Evolutionary conservation across 2,113 vertebrate species (phyloP), one percentile per base, ranked within the genome.

Genomic region (Diadophis punctatus): DNA sequence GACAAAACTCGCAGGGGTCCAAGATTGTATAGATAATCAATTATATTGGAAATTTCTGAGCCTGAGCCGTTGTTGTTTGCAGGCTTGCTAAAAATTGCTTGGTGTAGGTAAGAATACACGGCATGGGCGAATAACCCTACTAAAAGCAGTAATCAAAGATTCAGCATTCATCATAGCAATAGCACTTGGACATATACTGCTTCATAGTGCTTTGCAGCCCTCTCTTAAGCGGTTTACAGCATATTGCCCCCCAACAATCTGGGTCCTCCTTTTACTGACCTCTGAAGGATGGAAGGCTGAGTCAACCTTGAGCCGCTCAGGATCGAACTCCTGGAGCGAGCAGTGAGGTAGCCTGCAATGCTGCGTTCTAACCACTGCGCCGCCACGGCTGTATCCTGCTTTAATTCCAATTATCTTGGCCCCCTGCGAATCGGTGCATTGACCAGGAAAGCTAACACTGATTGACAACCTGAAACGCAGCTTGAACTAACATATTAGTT

Each of bases 401-500:
- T 34, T 18, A 87, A 52, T 49, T 87, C 9, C 16, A 39, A 25
- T 91, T 74, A 63, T 94, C 93, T 96, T 96, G 94, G 95, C 94
- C 90, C 91, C 94, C 92, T 95, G 95, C 94, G 93, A 93, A 86
- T 46, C 91, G 90, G 88, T 34, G 22, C 95, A 89, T 90, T 96
- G 94, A 91, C 88, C 94, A 95, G 90, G 92, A 90, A 96, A 92
- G 0, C 39, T 87, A n/a, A 90, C 3, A 53, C 89, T 91, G 93
- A 93, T 94, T 93, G 89, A 11, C 94, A 89, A 74, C 22, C 1
- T n/a, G n/a, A 22, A 16, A 56, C 23, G 49, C 34, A 55, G 60
- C 22, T 87, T 5, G 60, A 5, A 25, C 23, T 12, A 88, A 52
- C 43, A 20, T 12, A 25, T 88, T 51, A 46, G 39, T 85, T 43